Base-by-base conservation (phyloP, 2,888 invertebrate species). In the Ectemnius lituratus region DNA sequence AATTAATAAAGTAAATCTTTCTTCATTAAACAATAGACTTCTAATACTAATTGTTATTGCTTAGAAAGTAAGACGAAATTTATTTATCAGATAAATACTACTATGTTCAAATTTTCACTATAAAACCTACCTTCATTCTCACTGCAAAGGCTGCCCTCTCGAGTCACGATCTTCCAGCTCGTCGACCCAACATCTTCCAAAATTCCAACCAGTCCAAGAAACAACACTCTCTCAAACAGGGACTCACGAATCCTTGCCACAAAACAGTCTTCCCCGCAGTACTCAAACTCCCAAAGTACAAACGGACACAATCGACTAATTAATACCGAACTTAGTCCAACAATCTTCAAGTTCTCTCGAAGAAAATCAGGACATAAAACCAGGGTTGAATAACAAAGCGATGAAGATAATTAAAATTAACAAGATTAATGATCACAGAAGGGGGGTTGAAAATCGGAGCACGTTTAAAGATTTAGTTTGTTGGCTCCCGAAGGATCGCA, bases 91-190 rank as follows among this genome's bases (percentile, higher is more conserved):
- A 2, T 23, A 23, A 2, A 23, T 23, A 2, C 3, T 3, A 23
- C 23, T 23, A 3, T 23, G 0, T 23, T 23, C 23, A 23, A 3
- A 23, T 23, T 23, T 23, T 59, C 28, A 2, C 2, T 0, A 3
- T 20, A 18, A 4, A n/a, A 52, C 68, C 67, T 62, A 84, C 84
- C 84, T 84, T 84, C 84, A 84, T 84, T 16, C 70, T 78, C 62
- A 18, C 37, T 49, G 61, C 58, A 37, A 62, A 56, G 65, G 16
- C 52, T 57, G 57, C 52, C 61, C 65, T 46, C 66, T 14, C 73
- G 60, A 56, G 52, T 70, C 67, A 70, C 67, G 57, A 73, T 23
- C 60, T 65, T 6, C 5, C 46, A 46, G 16, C 62, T 45, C 67
- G 47, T 59, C 65, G 47, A 45, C 57, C 64, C 69, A 76, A 70